phyloP scores from a whole-genome alignment of 2,888 invertebrate genomes.

The Chalcosyrphus nemorum region DNA sequence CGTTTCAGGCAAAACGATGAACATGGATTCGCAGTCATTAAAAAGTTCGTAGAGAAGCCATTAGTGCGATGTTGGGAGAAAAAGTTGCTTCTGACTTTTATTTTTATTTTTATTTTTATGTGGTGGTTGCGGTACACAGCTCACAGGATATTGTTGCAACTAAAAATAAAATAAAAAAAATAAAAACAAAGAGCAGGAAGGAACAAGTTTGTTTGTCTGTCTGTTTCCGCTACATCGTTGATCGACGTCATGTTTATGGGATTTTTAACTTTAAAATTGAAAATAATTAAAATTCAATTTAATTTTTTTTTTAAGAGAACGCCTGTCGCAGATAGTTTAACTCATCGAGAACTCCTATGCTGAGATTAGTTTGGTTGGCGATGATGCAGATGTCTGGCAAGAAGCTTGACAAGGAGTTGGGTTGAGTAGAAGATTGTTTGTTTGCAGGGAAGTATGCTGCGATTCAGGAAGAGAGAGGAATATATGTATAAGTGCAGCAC shows the following conservation, averaged over 20 bases:
- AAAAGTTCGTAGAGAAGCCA: constrained; percentile 56
- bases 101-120: not conserved
- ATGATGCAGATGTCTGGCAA: too few relatives aligned
- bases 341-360: not conserved
- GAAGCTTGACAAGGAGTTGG: too few relatives aligned
- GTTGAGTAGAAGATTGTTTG: too few relatives aligned
- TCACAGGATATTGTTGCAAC: constrained; percentile 43
- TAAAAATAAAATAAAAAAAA: not conserved
- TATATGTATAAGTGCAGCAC: too few relatives aligned
- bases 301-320: constrained; percentile 21
- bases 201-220: not conserved
- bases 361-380: too few relatives aligned
- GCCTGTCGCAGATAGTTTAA: not conserved
- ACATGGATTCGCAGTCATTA: constrained; percentile 55
- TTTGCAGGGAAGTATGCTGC: too few relatives aligned
- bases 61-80: constrained; percentile 52
- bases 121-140: constrained; percentile 12
- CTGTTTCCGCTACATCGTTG: not conserved
- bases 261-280: constrained; percentile 35
- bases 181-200: too few relatives aligned
- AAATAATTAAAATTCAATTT: constrained; percentile 46
- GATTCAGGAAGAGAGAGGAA: too few relatives aligned
- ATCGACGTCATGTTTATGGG: constrained; percentile 5
- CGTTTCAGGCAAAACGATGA: constrained; percentile 1
- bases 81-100: constrained; percentile 50